Evolutionary conservation across 2,797 vertebrate species (phyloP), one percentile per base, ranked within the genome.

Genomic region (Gallinago solitaria): DNA sequence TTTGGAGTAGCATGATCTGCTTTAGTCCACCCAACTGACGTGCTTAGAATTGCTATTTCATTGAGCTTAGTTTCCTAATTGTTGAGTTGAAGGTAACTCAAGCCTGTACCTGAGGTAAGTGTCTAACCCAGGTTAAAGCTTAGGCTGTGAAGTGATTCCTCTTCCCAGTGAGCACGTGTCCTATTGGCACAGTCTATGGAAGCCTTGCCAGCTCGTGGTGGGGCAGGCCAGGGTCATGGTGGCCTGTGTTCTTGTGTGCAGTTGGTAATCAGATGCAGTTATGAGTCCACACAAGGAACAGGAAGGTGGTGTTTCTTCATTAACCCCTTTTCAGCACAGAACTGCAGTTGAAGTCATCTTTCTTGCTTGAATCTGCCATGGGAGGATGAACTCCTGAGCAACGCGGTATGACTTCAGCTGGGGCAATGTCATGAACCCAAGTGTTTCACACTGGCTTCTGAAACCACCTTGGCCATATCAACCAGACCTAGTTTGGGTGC

Each of bases 201-300:
- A 68, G 14, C 15, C 28, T 16, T 11, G 19, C 27, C 45, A 71
- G 32, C 59, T 20, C 32, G 32, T 48, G 32, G 9, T 53, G 19
- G 27, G 45, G 24, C 2, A 5, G 43, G 28, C 27, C 3, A 5
- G 57, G n/a, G 35, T 13, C 25, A 13, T 2, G 1, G 48, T 3
- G 16, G 30, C 30, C 5, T 0, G 0, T 16, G 28, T 41, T 13
- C 39, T 50, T 33, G 14, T 7, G 5, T 32, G 61, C 45, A n/a
- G 48, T 25, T 3, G 3, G 50, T 37, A 28, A 28, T 23, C 13
- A 15, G 54, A 61, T 15, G 18, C 16, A 47, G 21, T 61, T 67
- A 33, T 1, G 18, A 50, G 25, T 17, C 16, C 9, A 9, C n/a
- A 6, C 16, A 32, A 50, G 48, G 16, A 45, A 21, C 5, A 43